These are phyloP conservation scores for Atherinosoma microstoma DNA, from an alignment of 2,797 vertebrate genomes.

Conservation along the genomic window DNA sequence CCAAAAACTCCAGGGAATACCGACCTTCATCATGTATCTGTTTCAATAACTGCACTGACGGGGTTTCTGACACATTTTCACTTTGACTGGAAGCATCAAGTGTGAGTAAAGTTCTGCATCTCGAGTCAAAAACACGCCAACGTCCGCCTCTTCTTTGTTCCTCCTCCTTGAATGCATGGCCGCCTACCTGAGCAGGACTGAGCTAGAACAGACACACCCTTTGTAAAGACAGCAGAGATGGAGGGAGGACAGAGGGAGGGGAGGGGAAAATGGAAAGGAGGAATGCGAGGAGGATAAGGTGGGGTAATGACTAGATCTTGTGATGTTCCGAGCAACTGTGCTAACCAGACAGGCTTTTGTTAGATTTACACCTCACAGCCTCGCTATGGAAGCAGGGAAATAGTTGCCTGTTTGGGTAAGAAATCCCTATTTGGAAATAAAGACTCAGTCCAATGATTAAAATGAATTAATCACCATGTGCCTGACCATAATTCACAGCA, in stretches of 20 bases:
- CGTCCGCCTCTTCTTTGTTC: neutral
- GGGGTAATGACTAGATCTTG: constrained; percentile 14
- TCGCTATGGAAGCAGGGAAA: neutral
- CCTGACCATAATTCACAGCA: neutral
- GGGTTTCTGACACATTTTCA: neutral
- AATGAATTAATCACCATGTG: neutral
- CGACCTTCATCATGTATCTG: neutral
- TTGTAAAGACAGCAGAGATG: constrained; percentile 63
- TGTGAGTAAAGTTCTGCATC: neutral
- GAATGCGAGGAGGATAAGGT: constrained; percentile 26
- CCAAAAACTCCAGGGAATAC: constrained; percentile 27
- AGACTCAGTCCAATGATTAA: neutral
- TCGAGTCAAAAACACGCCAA: neutral
- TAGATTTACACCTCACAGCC: neutral
- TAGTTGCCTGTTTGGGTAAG: neutral
- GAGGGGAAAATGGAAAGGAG: constrained; percentile 13
- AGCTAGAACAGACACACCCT: constrained; percentile 74
- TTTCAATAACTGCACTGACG: neutral
- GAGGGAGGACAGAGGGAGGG: constrained; percentile 22
- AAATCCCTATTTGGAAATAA: neutral
- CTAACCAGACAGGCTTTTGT: constrained; percentile 17
- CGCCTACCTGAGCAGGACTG: constrained; percentile 52
- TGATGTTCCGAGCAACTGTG: constrained; percentile 1
- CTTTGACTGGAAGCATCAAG: neutral
- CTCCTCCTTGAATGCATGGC: constrained; percentile 2